Percentiles rank a stretch among this genome's conserved stretches.
phyloP scores from a whole-genome alignment of 2,888 invertebrate genomes.

The Octodonta nipae region DNA sequence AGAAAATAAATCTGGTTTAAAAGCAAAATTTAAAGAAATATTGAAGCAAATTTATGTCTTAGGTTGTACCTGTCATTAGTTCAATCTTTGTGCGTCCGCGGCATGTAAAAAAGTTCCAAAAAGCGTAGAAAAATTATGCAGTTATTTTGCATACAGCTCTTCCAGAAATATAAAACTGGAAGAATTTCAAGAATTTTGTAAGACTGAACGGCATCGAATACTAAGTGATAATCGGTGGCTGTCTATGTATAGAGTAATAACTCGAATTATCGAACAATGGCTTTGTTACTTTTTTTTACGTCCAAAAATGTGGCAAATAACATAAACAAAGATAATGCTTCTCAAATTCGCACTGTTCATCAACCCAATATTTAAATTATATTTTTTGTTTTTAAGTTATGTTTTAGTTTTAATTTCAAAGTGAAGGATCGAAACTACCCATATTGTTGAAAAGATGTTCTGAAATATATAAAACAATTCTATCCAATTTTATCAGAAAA shows the following conservation, averaged over 20 bases:
- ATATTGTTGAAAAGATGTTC: slow-evolving; percentile 3
- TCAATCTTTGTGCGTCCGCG: slow-evolving; percentile 3
- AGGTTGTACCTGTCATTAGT: slow-evolving; percentile 5
- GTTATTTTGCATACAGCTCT: slow-evolving; percentile 5
- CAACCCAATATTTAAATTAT: slow-evolving; percentile 8
- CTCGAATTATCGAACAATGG: slow-evolving; percentile 10
- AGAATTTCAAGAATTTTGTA: slow-evolving; percentile 5
- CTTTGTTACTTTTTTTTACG: slow-evolving; percentile 9
- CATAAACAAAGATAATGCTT: slow-evolving; percentile 10
- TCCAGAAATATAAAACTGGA: slow-evolving; percentile 2
- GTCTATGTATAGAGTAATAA: slow-evolving; percentile 8
- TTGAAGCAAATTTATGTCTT: slow-evolving; percentile 1
- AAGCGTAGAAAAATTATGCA: slow-evolving; percentile 5
- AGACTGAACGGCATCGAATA: slow-evolving; percentile 3
- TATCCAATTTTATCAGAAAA: slow-evolving; percentile 5
- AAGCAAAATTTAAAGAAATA: slow-evolving; percentile 6
- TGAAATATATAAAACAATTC: slow-evolving; percentile 4
- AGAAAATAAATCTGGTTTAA: slow-evolving; percentile 3
- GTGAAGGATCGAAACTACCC: slow-evolving; percentile 4
- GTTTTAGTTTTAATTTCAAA: slow-evolving; percentile 5
- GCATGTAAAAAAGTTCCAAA: slow-evolving; percentile 4
- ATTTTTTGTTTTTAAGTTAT: slow-evolving; percentile 5
- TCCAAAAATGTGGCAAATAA: slow-evolving; percentile 9
- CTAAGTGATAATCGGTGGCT: not conserved
- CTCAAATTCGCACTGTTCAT: slow-evolving; percentile 8